Percentiles rank a stretch among this genome's conserved stretches.
phyloP scores from a whole-genome alignment of 2,113 vertebrate species.

The Trematomus loennbergii region DNA sequence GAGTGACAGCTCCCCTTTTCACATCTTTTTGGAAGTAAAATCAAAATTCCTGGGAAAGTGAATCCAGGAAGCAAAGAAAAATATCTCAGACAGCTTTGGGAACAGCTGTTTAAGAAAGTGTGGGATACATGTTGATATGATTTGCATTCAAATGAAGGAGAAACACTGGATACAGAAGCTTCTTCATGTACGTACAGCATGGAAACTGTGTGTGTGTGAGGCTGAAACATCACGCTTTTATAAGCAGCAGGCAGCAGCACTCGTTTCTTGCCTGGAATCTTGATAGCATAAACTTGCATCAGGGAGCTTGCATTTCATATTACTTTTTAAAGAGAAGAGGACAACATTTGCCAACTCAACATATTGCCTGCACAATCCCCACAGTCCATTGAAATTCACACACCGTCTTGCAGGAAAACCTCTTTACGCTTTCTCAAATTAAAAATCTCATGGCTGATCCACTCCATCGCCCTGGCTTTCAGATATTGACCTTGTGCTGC shows the following conservation, averaged over 20 bases:
- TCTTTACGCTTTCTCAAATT: constrained; percentile 75
- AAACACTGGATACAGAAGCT: not conserved
- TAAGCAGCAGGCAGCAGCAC: not conserved
- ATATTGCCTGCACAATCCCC: constrained; percentile 53
- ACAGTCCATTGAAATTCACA: constrained; percentile 69
- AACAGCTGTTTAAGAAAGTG: constrained; percentile 63
- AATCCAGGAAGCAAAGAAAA: constrained; percentile 63
- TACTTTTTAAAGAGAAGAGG: constrained; percentile 14
- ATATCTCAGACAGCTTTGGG: constrained; percentile 58
- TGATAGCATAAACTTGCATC: not conserved
- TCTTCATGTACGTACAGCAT: not conserved
- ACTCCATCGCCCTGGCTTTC: constrained; percentile 75
- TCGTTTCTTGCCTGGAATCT: not conserved
- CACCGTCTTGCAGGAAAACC: constrained; percentile 60
- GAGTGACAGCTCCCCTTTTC: constrained; percentile 81
- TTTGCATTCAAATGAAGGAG: constrained; percentile 24
- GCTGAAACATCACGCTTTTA: constrained; percentile 5
- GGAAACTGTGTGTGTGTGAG: not conserved
- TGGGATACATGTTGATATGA: constrained; percentile 34
- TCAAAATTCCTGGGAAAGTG: constrained; percentile 82
- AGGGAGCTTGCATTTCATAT: constrained; percentile 2
- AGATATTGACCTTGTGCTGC: constrained; percentile 81
- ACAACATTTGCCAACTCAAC: constrained; percentile 40
- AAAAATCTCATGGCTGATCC: constrained; percentile 78
- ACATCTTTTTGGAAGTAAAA: constrained; percentile 80